Conservation (phyloP, 2,113 vertebrate species). For the Fulmarus glacialis region DNA sequence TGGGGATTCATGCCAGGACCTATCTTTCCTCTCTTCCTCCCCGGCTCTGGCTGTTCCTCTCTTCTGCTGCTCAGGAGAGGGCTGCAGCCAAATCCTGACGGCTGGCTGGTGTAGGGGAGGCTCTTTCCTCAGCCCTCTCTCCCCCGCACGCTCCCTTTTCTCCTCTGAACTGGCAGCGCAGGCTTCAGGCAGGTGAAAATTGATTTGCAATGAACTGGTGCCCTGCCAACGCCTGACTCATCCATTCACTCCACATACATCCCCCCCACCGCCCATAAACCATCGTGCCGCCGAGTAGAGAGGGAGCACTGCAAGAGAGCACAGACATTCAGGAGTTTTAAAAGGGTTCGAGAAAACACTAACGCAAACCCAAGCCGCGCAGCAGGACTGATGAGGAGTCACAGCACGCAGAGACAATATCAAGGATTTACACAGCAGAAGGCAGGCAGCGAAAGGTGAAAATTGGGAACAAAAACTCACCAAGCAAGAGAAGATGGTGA, state of each 20-base stretch:
- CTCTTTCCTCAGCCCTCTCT: neutral
- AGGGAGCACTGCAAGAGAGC: neutral
- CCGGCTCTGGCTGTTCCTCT: neutral
- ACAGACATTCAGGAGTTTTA: neutral
- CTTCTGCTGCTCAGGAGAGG: neutral
- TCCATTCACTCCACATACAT: neutral
- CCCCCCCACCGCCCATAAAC: neutral
- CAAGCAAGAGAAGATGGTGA: rapidly evolving
- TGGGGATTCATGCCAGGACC: neutral
- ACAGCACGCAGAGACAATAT: neutral
- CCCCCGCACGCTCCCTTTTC: neutral
- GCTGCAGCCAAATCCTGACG: neutral
- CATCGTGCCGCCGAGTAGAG: rapidly evolving
- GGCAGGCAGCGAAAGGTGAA: neutral
- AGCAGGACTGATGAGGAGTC: neutral
- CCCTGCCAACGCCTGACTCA: constrained; percentile 46
- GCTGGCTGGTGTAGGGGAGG: neutral
- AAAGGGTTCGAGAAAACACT: neutral
- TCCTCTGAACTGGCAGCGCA: neutral
- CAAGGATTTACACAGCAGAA: neutral
- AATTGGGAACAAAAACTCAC: neutral
- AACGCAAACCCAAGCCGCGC: rapidly evolving
- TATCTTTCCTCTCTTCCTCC: neutral
- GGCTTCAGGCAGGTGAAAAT: constrained; percentile 49
- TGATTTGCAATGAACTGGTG: constrained; percentile 41